A percentile compares a stretch with the other conserved stretches of the same genome.
These are phyloP conservation scores for Amphipoea lucens DNA, from an alignment of 2,888 invertebrate species.

Conservation along the genomic window DNA sequence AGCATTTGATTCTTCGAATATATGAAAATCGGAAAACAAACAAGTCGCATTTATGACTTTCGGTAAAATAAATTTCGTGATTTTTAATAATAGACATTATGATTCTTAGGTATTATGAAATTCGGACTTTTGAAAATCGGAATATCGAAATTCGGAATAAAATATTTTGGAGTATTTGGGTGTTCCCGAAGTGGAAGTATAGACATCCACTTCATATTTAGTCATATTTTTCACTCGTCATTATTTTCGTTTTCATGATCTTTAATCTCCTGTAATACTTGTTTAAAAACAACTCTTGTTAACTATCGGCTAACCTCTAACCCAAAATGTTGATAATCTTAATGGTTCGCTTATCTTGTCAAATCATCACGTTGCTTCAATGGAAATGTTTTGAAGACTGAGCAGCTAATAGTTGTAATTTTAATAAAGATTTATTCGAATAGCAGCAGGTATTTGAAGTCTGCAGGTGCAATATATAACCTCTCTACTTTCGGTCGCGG, in stretches of 20 bases:
- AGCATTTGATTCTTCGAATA: no score
- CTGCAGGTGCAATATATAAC: constrained; percentile 54
- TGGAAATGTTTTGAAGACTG: neutral
- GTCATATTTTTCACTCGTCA: neutral
- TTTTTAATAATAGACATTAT: no score
- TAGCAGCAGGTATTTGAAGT: constrained; percentile 27
- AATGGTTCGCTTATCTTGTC: neutral
- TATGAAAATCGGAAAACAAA: no score
- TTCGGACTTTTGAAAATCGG: no score
- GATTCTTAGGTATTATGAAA: no score
- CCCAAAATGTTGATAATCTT: neutral
- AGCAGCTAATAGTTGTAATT: constrained; percentile 1
- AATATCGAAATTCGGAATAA: no score
- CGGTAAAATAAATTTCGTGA: no score
- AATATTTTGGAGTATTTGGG: no score
- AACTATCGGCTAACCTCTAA: neutral
- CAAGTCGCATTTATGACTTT: no score
- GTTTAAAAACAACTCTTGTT: neutral
- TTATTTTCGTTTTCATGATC: neutral
- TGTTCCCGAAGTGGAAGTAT: no score
- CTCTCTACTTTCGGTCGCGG: constrained; percentile 38
- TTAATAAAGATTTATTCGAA: constrained; percentile 11
- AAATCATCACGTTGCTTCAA: neutral
- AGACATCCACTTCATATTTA: neutral
- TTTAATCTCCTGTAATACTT: neutral